Conservation (phyloP, 2,888 invertebrate genomes). For the Thyatira batis region DNA sequence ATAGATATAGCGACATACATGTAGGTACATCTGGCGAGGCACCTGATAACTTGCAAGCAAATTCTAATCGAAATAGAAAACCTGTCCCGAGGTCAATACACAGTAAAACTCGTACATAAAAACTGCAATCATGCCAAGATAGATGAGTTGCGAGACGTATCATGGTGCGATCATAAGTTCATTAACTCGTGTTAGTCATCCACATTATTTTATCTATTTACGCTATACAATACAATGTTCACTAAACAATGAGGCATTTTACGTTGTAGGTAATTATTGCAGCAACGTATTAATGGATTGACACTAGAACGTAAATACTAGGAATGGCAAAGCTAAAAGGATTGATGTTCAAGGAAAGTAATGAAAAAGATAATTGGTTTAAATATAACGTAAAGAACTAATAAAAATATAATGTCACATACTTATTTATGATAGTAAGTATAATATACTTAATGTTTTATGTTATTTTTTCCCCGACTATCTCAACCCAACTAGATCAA, state of each 20-base stretch:
- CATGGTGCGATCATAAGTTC: slow-evolving; percentile 31
- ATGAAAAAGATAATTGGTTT: no score
- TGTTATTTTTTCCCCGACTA: slow-evolving; percentile 23
- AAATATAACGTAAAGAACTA: no score
- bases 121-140: slow-evolving; percentile 48
- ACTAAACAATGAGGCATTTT: neutral
- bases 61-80: slow-evolving; percentile 44
- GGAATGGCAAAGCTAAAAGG: no score
- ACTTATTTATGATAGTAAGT: neutral
- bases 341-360: no score
- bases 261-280: neutral
- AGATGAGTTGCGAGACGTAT: slow-evolving; percentile 37
- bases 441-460: slow-evolving; percentile 7
- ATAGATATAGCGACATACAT: neutral
- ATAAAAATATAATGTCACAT: no score
- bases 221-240: neutral
- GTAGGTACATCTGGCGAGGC: neutral
- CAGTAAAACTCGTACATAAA: slow-evolving; percentile 36
- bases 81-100: slow-evolving; percentile 30
- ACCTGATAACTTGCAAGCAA: slow-evolving; percentile 20
- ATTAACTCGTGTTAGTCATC: slow-evolving; percentile 37
- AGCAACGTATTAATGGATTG: neutral
- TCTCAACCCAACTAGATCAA: slow-evolving; percentile 18
- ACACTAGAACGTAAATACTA: neutral
- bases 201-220: slow-evolving; percentile 5